Base-by-base conservation (phyloP, 2,888 invertebrate genomes). In the Hyposoter dolosus region DNA sequence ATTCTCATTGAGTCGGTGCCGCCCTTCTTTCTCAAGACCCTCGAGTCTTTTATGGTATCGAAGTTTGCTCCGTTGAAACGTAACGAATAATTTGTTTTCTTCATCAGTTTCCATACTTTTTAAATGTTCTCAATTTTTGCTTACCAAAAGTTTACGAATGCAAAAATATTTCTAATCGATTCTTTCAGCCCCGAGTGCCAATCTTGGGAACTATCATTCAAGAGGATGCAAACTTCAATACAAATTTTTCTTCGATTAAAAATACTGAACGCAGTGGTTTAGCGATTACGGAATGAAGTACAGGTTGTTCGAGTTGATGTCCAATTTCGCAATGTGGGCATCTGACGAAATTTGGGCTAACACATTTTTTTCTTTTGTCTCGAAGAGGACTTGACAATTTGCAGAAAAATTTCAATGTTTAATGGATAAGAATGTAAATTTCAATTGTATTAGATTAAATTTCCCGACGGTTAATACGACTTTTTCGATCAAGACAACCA, bases 211-310 rank as follows among this genome's bases (percentile, higher is more conserved):
- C n/a, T 53, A 7, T 56, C 56, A 12, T 40, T 40, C 23, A 23
- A 23, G 23, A 56, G 12, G 23, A 23, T 56, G 56, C 23, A 56
- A 56, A 56, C 23, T 56, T 23, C 56, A 23, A 23, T 56, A 23
- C 12, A 12, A 23, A 3, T 28, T 43, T 69, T 47, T 32, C n/a
- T 60, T 28, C 35, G 72, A 53, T 78, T 23, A 78, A 72, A 85
- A 88, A 86, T 87, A 86, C 79, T 82, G 84, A 85, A 83, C 60
- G 53, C 71, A 74, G 63, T 83, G 76, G 79, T n/a, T 82, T 86
- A 71, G 84, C 53, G 78, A 56, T 80, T 43, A 63, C 72, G 72
- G 69, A 86, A 86, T 77, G 77, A 75, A 84, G 77, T 74, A 71
- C 15, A 50, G 35, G 32, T 71, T 53, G 56, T 82, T 15, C 12